These are phyloP conservation scores for Gobio occitaniae DNA, from an alignment of 2,797 vertebrate genomes.

Conservation along the genomic window DNA sequence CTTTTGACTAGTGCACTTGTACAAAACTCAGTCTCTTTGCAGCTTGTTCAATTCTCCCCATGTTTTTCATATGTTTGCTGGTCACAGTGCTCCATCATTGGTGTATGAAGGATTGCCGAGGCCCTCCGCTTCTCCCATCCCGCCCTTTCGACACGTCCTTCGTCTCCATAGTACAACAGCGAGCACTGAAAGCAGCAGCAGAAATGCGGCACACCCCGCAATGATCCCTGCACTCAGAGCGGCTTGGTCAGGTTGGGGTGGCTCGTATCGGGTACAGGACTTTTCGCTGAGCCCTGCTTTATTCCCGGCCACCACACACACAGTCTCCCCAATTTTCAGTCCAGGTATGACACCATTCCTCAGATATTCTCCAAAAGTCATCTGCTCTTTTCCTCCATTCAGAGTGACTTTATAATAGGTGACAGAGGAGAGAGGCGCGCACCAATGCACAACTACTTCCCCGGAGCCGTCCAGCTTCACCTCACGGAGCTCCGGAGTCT, in stretches of 20 bases:
- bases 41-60: not conserved
- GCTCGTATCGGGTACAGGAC: slow-evolving; percentile 69
- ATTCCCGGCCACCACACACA: slow-evolving; percentile 84
- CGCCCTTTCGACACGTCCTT: slow-evolving; percentile 60
- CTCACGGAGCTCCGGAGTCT: slow-evolving; percentile 69
- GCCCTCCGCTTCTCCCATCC: slow-evolving; percentile 64
- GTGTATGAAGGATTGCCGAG: slow-evolving; percentile 79
- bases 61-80: slow-evolving; percentile 31
- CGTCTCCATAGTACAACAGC: slow-evolving; percentile 67
- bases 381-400: slow-evolving; percentile 3
- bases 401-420: slow-evolving; percentile 74
- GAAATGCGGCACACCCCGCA: slow-evolving; percentile 67
- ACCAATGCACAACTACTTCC: slow-evolving; percentile 79
- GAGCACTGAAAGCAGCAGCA: slow-evolving; percentile 66
- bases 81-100: slow-evolving; percentile 67
- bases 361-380: slow-evolving; percentile 54
- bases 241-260: not conserved
- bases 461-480: slow-evolving; percentile 63
- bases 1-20: not conserved
- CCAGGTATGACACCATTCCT: slow-evolving; percentile 68
- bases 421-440: slow-evolving; percentile 83
- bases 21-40: not conserved
- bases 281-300: slow-evolving; percentile 73
- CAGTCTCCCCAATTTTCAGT: slow-evolving; percentile 70
- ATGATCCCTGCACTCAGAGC: slow-evolving; percentile 62